Percentiles rank a stretch among this genome's conserved stretches.
These are phyloP conservation scores for Epinephelus moara DNA, from an alignment of 2,113 vertebrate species.

Conservation along the genomic window DNA sequence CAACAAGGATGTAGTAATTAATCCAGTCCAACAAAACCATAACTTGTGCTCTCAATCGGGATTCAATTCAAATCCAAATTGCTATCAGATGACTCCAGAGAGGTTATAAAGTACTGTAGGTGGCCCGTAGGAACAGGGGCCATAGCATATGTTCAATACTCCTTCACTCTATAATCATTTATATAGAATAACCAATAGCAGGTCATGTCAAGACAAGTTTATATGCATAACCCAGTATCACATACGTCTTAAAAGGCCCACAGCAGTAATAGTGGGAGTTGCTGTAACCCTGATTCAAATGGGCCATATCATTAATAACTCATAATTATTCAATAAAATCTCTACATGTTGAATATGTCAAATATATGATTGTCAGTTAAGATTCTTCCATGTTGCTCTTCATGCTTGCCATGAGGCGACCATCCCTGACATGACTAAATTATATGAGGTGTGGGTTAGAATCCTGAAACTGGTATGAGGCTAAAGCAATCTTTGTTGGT, in stretches of 20 bases:
- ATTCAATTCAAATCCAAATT: not conserved
- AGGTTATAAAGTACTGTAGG: too few species aligned
- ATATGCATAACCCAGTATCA: too few species aligned
- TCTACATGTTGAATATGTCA: not conserved
- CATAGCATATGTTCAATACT: not conserved
- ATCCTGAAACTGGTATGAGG: not conserved
- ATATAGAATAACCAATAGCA: not conserved
- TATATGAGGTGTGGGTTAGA: not conserved
- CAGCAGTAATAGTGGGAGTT: not conserved
- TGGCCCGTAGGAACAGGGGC: not conserved
- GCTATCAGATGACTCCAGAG: not conserved
- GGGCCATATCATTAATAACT: not conserved
- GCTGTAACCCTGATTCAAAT: not conserved
- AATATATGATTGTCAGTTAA: not conserved
- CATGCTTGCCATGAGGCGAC: not conserved
- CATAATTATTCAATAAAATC: too few species aligned
- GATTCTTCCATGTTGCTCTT: too few species aligned
- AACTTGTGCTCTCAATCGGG: conserved; percentile 9
- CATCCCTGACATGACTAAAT: not conserved
- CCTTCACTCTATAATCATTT: not conserved
- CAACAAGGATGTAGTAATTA: not conserved
- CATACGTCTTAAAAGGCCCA: not conserved
- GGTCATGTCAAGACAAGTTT: too few species aligned
- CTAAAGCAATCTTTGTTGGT: not conserved
- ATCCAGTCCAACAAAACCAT: not conserved